Base-by-base conservation (phyloP, 2,888 invertebrate genomes). In the Hydraecia micacea region DNA sequence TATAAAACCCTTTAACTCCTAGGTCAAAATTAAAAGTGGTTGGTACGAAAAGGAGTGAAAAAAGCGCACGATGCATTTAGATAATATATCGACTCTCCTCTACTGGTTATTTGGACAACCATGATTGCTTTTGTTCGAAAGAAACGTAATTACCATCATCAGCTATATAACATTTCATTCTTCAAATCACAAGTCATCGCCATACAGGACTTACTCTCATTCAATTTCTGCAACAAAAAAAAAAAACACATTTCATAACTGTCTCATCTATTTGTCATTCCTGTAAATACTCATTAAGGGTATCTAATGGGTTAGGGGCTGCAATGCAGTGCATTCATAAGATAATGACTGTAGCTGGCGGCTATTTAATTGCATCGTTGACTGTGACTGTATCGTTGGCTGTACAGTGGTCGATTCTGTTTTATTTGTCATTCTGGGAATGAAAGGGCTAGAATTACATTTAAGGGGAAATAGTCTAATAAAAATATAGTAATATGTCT, bases 341-440 rank as follows among this genome's bases (percentile, higher is more conserved):
- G 60, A 36, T 80, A 74, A 66, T 70, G 15, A 13, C 60, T 66
- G 69, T 52, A 28, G 15, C 28, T 74, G 74, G 52, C 52, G 28
- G 69, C 36, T 39, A 36, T 60, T 60, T 74, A 66, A 80, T 74
- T 70, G 69, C 69, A 66, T 67, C 65, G 66, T 58, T 68, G 39
- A 11, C 32, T 78, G 3, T 42, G 55, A 65, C 46, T 72, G 46
- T 46, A 68, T 68, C 67, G 55, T 71, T n/a, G 9, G 2, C 32
- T 42, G 11, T 32, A 60, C 25, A 52, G 67, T 79, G 39, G 5
- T 63, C 9, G 65, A 60, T 60, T 49, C 21, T 49, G 46, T 62
- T 63, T 80, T 68, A 25, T 58, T 66, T 68, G 13, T 49, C 18
- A 36, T 46, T 46, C 36, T 52, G 32, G 46, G 18, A 15, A 36